phyloP scores from a whole-genome alignment of 2,888 invertebrate genomes.

The Cheiracanthium punctorium region DNA sequence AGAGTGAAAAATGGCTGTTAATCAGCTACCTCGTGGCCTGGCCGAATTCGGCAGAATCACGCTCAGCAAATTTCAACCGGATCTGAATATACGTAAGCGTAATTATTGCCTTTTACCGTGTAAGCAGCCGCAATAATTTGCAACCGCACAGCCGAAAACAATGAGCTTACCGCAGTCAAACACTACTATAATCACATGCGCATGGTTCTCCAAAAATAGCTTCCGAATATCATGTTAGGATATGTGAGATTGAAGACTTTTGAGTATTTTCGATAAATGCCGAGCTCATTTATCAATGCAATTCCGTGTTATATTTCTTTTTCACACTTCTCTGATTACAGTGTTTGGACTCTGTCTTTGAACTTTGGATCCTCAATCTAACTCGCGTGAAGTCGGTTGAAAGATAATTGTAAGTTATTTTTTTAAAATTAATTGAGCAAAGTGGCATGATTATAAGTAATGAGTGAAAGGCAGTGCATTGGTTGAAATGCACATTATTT shows the following conservation, averaged over 20 bases:
- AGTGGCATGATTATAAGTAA: too few relatives aligned
- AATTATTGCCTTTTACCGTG: slow-evolving; percentile 8
- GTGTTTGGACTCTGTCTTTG: too few relatives aligned
- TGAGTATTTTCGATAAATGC: background rate
- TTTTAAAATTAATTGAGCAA: too few relatives aligned
- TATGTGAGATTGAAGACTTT: background rate
- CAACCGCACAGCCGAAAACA: background rate
- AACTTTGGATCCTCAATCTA: background rate
- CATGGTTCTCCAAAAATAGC: background rate
- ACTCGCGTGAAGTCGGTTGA: background rate
- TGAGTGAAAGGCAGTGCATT: too few relatives aligned
- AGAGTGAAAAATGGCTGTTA: slow-evolving; percentile 12
- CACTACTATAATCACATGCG: background rate
- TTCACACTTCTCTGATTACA: too few relatives aligned
- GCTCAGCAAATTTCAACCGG: slow-evolving; percentile 3
- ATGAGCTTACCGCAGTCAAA: background rate
- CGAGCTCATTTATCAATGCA: background rate
- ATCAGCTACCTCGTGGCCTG: slow-evolving; percentile 12
- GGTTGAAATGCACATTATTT: too few relatives aligned
- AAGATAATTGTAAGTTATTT: too few relatives aligned
- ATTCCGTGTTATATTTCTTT: background rate
- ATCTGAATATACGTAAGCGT: background rate
- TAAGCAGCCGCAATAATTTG: slow-evolving; percentile 13
- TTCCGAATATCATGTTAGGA: background rate
- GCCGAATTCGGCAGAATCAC: slow-evolving; percentile 4